phyloP scores from a whole-genome alignment of 1,140 invertebrate species.

The Pissodes strobi region DNA sequence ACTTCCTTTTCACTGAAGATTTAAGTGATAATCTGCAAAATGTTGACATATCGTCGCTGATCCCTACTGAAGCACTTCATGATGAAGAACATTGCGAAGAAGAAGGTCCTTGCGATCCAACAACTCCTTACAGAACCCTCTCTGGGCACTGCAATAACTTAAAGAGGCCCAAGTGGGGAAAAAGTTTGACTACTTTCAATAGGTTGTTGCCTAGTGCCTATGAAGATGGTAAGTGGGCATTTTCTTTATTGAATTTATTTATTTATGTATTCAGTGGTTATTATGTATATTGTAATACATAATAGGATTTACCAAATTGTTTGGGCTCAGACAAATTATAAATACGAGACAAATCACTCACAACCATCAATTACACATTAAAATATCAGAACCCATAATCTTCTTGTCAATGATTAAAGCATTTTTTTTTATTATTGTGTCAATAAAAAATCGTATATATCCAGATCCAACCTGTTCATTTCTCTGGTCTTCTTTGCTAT shows the following conservation, averaged over 20 bases:
- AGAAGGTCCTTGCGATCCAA: slow-evolving; percentile 75
- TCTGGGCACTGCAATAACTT: slow-evolving; percentile 93
- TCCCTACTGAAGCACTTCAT: slow-evolving; percentile 59
- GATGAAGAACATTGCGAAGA: slow-evolving; percentile 66
- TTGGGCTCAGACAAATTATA: too few species aligned
- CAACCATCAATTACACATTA: too few species aligned
- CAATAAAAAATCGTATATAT: too few species aligned
- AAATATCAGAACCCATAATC: too few species aligned
- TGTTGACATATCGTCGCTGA: slow-evolving; percentile 67
- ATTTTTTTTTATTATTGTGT: too few species aligned
- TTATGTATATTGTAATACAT: slow-evolving; percentile 56
- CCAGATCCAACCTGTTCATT: too few species aligned
- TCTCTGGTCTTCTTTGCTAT: too few species aligned
- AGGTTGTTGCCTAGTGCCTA: slow-evolving; percentile 84
- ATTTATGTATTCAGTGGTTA: slow-evolving; percentile 84
- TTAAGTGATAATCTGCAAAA: slow-evolving; percentile 73
- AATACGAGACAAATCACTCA: too few species aligned
- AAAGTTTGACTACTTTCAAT: slow-evolving; percentile 84
- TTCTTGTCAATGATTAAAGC: too few species aligned
- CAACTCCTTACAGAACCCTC: slow-evolving; percentile 76
- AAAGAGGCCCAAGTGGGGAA: slow-evolving; percentile 81
- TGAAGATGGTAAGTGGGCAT: slow-evolving; percentile 89
- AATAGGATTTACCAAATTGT: too few species aligned
- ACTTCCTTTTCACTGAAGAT: slow-evolving; percentile 66
- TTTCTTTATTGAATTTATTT: slow-evolving; percentile 88